Percentiles rank a stretch among this genome's conserved stretches.
These are phyloP conservation scores for Spodoptera frugiperda DNA, from an alignment of 1,140 invertebrate species.

Conservation along the genomic window DNA sequence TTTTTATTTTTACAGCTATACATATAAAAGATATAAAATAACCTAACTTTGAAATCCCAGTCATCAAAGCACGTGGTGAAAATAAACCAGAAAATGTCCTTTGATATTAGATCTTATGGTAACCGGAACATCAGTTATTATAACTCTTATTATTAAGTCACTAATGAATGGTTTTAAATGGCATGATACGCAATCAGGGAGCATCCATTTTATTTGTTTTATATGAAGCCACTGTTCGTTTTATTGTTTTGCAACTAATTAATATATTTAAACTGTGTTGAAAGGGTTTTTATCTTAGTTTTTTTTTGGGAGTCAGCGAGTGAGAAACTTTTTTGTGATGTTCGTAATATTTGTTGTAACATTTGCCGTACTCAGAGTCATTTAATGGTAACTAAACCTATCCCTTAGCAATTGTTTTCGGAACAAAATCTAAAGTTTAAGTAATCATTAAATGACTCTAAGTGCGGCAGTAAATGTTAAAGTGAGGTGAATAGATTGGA, in stretches of 20 bases:
- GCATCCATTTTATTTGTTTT: slow-evolving; percentile 4
- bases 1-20: not conserved
- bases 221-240: not conserved
- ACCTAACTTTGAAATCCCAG: not conserved
- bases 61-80: not conserved
- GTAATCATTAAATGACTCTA: too few species aligned
- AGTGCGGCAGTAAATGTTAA: not conserved
- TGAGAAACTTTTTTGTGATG: not conserved
- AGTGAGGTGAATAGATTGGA: too few species aligned
- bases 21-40: not conserved
- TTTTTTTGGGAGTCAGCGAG: not conserved
- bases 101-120: not conserved
- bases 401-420: too few species aligned
- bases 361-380: too few species aligned
- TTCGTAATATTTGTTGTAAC: too few species aligned
- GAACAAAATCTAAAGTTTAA: too few species aligned
- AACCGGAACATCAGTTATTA: slow-evolving; percentile 4
- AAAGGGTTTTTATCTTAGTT: slow-evolving; percentile 10
- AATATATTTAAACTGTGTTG: not conserved
- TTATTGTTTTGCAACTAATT: slow-evolving; percentile 16
- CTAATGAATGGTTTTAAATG: slow-evolving; percentile 40
- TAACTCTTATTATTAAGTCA: slow-evolving; percentile 25
- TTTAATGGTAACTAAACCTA: too few species aligned
- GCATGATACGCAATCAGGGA: slow-evolving; percentile 25
- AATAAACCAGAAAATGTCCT: slow-evolving; percentile 6